A percentile compares a stretch with the other conserved stretches of the same genome.
phyloP scores from a whole-genome alignment of 2,113 vertebrate genomes.

The Sminthopsis crassicaudata region DNA sequence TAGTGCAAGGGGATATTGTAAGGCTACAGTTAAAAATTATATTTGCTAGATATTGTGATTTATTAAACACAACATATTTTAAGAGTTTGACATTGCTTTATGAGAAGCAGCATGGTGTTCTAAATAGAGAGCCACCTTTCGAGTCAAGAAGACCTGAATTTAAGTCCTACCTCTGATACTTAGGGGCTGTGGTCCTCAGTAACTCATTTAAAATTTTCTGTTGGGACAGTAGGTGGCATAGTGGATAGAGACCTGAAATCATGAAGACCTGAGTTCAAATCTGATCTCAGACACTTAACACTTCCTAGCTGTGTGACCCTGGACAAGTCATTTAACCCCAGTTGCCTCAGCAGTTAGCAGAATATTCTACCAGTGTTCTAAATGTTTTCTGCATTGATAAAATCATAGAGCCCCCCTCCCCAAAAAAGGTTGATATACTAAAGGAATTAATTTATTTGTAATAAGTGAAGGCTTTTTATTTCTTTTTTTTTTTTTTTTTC shows the following conservation, averaged over 20 bases:
- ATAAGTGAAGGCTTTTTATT: slow-evolving; percentile 24
- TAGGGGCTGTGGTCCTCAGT: neutral
- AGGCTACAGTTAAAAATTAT: neutral
- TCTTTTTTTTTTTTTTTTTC: neutral
- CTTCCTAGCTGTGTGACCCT: too few relatives aligned
- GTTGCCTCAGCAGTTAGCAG: neutral
- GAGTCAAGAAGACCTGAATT: neutral
- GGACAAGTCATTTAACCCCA: too few relatives aligned
- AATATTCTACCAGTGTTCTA: neutral
- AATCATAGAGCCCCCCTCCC: too few relatives aligned
- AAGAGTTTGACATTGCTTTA: slow-evolving; percentile 9
- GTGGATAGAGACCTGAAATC: too few relatives aligned
- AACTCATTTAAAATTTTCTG: neutral
- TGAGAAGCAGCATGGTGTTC: neutral
- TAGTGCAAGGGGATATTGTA: neutral
- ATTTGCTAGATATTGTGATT: slow-evolving; percentile 20
- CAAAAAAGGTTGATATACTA: neutral
- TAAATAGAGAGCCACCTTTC: neutral
- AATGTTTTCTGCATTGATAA: neutral
- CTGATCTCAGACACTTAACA: too few relatives aligned
- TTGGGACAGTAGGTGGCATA: too few relatives aligned
- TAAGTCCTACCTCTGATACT: neutral
- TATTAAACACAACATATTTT: slow-evolving; percentile 22
- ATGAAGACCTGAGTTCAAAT: too few relatives aligned
- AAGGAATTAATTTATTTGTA: neutral